A percentile compares a stretch with the other conserved stretches of the same genome.
phyloP scores from a whole-genome alignment of 1,140 invertebrate genomes.

The Zaprionus nigranus region DNA sequence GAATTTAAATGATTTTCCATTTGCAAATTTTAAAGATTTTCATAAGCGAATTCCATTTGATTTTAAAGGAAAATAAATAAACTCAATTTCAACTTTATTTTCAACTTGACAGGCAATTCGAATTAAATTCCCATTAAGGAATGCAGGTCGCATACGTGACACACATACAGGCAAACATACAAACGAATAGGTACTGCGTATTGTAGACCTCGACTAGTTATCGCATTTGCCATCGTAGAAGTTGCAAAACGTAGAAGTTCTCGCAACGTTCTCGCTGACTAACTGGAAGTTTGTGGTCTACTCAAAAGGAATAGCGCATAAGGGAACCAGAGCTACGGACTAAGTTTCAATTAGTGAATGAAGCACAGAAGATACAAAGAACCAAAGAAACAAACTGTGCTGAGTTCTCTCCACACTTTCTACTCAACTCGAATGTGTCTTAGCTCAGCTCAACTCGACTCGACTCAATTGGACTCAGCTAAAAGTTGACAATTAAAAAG shows the following conservation, averaged over 20 bases:
- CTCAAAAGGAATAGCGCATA: constrained; percentile 10
- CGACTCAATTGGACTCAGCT: constrained; percentile 52
- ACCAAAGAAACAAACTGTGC: constrained; percentile 12
- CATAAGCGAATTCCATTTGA: neutral
- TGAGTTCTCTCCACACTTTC: constrained; percentile 21
- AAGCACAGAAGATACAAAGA: constrained; percentile 26
- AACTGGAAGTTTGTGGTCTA: neutral
- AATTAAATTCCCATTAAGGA: neutral
- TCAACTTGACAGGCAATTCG: neutral
- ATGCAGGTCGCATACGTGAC: neutral
- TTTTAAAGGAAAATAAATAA: neutral
- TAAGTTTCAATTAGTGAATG: constrained; percentile 72
- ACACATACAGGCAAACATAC: neutral
- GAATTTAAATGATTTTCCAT: no score
- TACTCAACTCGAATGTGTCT: constrained; percentile 16
- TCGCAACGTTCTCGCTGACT: neutral
- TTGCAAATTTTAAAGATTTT: no score
- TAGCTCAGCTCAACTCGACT: constrained; percentile 23
- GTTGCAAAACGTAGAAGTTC: neutral
- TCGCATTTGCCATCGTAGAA: neutral
- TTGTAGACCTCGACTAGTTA: neutral
- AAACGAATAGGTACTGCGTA: neutral
- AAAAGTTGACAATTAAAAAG: constrained; percentile 81
- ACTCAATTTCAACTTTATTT: no score
- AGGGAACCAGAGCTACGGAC: constrained; percentile 24